These are phyloP conservation scores for Archegozetes longisetosus DNA, from an alignment of 1,140 invertebrate genomes.

Conservation along the genomic window DNA sequence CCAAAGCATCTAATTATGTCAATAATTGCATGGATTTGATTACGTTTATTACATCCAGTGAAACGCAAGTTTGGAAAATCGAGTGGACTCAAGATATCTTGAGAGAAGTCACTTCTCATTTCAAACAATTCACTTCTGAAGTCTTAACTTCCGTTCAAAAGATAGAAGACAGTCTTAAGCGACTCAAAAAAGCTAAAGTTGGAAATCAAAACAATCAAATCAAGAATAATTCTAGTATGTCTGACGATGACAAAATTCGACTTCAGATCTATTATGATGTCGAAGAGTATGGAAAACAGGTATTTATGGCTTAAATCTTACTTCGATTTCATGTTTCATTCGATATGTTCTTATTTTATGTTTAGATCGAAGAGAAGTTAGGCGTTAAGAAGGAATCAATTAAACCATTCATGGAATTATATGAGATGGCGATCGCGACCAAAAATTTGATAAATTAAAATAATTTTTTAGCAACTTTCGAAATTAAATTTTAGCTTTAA, in stretches of 20 bases:
- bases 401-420: slow-evolving; percentile 5
- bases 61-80: slow-evolving; percentile 15
- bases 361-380: slow-evolving; percentile 3
- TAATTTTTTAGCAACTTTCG: no score
- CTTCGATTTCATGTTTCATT: neutral
- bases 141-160: slow-evolving; percentile 80
- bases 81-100: slow-evolving; percentile 40
- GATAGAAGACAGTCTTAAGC: slow-evolving; percentile 77
- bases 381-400: neutral
- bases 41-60: neutral
- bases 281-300: slow-evolving; percentile 32
- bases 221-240: slow-evolving; percentile 33
- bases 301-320: slow-evolving; percentile 17
- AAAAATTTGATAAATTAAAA: slow-evolving; percentile 10
- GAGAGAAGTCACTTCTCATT: slow-evolving; percentile 44
- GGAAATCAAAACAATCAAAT: slow-evolving; percentile 30
- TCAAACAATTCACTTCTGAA: slow-evolving; percentile 47
- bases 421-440: neutral
- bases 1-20: slow-evolving; percentile 58
- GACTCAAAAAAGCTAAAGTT: slow-evolving; percentile 67
- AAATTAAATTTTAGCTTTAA: no score
- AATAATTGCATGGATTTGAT: slow-evolving; percentile 40
- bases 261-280: slow-evolving; percentile 76
- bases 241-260: slow-evolving; percentile 84
- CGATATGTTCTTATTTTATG: neutral